phyloP scores from a whole-genome alignment of 1,140 invertebrate species.

The Zeugodacus cucurbitae region DNA sequence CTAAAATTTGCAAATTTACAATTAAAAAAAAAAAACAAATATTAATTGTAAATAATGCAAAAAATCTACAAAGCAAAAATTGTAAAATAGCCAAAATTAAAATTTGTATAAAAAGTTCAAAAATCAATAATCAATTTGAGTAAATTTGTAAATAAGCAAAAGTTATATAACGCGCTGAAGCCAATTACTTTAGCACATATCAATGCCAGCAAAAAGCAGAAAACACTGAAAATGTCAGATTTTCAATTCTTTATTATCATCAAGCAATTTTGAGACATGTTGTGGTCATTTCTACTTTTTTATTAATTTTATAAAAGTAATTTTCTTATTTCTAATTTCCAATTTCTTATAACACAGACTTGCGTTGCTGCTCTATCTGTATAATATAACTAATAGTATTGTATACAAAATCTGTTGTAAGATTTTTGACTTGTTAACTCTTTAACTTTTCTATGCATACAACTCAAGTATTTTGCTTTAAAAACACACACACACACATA shows the following conservation, averaged over 20 bases:
- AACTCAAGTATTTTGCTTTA: background rate
- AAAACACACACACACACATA: background rate
- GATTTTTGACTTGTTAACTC: conserved; percentile 42
- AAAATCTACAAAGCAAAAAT: conserved; percentile 46
- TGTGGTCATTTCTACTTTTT: background rate
- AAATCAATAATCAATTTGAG: background rate
- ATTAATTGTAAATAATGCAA: conserved; percentile 51
- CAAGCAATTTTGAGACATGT: background rate
- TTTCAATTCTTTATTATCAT: background rate
- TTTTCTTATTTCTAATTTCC: background rate
- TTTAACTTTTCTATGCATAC: background rate
- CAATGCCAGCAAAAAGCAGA: too few species aligned
- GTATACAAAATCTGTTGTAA: conserved; percentile 41
- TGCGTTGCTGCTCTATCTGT: background rate
- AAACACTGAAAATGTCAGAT: background rate
- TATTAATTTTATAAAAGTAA: background rate
- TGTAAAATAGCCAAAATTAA: conserved; percentile 10
- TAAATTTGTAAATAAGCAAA: too few species aligned
- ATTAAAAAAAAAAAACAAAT: conserved; percentile 60
- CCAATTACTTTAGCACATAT: too few species aligned
- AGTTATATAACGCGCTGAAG: too few species aligned
- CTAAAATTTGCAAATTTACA: conserved; percentile 38
- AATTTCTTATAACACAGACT: background rate
- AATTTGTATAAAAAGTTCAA: conserved; percentile 42
- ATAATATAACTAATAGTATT: background rate